phyloP scores from a whole-genome alignment of 2,797 vertebrate species.

The Coracias cyanogaster region DNA sequence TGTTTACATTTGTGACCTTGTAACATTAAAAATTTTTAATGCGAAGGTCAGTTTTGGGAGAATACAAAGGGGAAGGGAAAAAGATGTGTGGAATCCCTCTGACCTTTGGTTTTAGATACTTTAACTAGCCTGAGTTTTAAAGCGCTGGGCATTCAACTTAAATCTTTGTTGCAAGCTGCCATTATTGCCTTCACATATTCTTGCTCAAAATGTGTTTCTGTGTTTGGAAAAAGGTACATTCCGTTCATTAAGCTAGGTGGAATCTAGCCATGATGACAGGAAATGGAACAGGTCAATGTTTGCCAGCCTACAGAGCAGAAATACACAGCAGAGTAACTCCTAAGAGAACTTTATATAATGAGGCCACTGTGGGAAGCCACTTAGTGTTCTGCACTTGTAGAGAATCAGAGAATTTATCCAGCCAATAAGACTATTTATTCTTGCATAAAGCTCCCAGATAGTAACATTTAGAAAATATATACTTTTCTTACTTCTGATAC shows the following conservation, averaged over 20 bases:
- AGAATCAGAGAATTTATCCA: neutral
- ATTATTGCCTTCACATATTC: neutral
- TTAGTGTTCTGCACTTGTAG: neutral
- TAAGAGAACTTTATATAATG: neutral
- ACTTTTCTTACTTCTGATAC: neutral
- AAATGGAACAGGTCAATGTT: neutral
- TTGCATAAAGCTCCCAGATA: constrained; percentile 19
- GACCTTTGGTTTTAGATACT: neutral
- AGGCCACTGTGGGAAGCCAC: neutral
- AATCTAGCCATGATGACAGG: neutral
- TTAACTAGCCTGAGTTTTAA: neutral
- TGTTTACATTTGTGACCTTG: neutral
- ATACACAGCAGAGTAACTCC: neutral
- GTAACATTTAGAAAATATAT: neutral
- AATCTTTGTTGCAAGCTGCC: neutral
- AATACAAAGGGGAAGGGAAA: neutral
- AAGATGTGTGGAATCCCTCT: neutral
- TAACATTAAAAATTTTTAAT: neutral
- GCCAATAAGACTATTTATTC: neutral
- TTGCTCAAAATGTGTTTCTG: neutral
- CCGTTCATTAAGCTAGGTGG: neutral
- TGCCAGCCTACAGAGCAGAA: neutral
- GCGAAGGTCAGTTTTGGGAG: neutral
- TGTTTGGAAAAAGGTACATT: neutral
- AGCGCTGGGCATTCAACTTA: neutral